phyloP scores from a whole-genome alignment of 1,140 invertebrate species.

The Stegodyphus mimosarum region DNA sequence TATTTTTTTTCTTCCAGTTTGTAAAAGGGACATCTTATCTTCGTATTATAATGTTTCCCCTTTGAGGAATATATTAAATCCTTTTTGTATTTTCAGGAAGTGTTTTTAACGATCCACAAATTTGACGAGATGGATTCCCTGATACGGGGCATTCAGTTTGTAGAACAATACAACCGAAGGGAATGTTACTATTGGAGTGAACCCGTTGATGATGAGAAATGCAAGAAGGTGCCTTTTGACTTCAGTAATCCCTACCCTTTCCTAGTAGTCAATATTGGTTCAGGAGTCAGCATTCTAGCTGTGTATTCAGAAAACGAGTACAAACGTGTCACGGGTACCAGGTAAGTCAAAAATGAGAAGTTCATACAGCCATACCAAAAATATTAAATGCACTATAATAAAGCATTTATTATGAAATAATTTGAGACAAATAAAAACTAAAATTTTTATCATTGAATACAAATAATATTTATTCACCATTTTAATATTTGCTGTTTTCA shows the following conservation, averaged over 20 bases:
- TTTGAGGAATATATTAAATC: neutral
- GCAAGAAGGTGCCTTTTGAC: conserved; percentile 81
- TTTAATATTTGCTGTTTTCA: too few species aligned
- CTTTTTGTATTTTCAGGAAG: conserved; percentile 2
- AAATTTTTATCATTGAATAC: too few species aligned
- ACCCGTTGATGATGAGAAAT: conserved; percentile 78
- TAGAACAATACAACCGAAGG: conserved; percentile 86
- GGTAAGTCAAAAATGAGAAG: conserved; percentile 70
- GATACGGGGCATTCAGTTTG: conserved; percentile 93
- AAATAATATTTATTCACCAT: too few species aligned
- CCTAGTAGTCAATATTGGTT: conserved; percentile 96
- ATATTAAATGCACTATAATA: too few species aligned
- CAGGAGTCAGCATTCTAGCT: conserved; percentile 94
- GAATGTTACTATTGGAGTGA: conserved; percentile 96
- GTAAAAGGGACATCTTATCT: too few species aligned
- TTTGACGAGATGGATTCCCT: conserved; percentile 97
- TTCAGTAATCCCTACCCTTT: conserved; percentile 97
- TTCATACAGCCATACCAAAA: too few species aligned
- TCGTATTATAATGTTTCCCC: too few species aligned
- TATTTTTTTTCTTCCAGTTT: too few species aligned
- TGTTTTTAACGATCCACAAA: conserved; percentile 85
- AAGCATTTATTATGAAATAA: too few species aligned
- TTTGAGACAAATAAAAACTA: too few species aligned
- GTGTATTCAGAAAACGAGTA: conserved; percentile 92
- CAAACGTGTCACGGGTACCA: conserved; percentile 94